Conservation (phyloP, 2,888 invertebrate species). For the Netelia virgata region DNA sequence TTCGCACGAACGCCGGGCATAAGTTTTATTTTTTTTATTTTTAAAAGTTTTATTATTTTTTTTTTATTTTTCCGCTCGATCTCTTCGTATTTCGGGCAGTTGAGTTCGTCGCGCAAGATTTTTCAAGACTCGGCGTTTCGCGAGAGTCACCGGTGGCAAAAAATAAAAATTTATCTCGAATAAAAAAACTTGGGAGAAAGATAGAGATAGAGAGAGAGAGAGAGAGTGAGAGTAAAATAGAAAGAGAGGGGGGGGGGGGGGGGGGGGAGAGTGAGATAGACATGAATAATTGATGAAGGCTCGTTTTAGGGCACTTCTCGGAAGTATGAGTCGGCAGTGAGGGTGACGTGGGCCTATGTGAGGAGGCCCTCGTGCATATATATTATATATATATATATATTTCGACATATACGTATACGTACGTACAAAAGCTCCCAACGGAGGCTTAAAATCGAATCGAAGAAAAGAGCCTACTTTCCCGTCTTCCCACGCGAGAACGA, state of each 20-base stretch:
- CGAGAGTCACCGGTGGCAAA: conserved; percentile 5
- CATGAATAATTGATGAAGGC: conserved; percentile 73
- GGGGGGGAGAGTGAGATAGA: neutral
- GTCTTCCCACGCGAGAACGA: neutral
- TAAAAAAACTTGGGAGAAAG: conserved; percentile 38
- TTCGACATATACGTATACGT: neutral
- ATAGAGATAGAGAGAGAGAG: neutral
- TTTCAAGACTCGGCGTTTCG: conserved; percentile 26
- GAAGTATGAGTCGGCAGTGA: neutral
- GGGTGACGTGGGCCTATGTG: neutral
- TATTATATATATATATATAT: conserved; percentile 1
- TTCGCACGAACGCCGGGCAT: too few relatives aligned
- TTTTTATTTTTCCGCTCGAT: too few relatives aligned
- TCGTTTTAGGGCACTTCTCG: conserved; percentile 12
- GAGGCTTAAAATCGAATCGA: conserved; percentile 57
- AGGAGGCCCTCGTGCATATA: neutral
- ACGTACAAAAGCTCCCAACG: conserved; percentile 3
- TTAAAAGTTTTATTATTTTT: too few relatives aligned
- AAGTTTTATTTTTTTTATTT: too few relatives aligned
- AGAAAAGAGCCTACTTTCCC: conserved; percentile 30
- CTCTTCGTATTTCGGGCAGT: neutral
- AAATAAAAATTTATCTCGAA: conserved; percentile 54
- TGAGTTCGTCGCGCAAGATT: conserved; percentile 41
- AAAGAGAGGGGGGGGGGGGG: neutral
- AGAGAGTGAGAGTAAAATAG: too few relatives aligned